Percentiles rank a stretch among this genome's conserved stretches.
Evolutionary conservation across 2,797 vertebrate species (phyloP).

Genomic region (Alectoris magna): DNA sequence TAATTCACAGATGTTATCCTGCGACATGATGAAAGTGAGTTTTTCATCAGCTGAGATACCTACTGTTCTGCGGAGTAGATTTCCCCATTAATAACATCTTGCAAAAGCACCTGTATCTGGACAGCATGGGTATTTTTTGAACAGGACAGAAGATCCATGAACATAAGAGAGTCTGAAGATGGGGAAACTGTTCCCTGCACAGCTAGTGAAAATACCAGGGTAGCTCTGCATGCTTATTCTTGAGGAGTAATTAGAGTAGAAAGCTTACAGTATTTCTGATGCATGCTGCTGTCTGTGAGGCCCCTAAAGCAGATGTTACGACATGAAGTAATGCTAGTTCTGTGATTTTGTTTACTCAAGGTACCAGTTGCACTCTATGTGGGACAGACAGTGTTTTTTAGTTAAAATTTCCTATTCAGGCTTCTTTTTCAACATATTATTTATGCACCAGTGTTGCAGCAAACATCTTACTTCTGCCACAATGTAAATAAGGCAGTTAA

Average conservation of each 20-base stretch:
- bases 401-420: background rate
- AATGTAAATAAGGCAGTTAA: constrained; percentile 20
- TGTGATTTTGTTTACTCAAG: background rate
- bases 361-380: background rate
- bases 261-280: background rate
- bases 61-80: background rate
- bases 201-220: background rate
- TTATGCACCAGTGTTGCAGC: background rate
- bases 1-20: background rate
- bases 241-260: background rate
- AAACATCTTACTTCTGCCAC: background rate
- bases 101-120: background rate
- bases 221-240: background rate
- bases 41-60: background rate
- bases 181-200: background rate
- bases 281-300: background rate
- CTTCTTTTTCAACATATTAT: background rate
- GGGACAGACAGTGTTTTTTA: background rate
- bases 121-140: no score
- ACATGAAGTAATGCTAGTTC: background rate
- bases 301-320: background rate
- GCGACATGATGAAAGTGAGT: background rate
- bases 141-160: background rate
- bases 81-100: background rate
- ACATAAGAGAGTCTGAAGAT: background rate